phyloP scores from a whole-genome alignment of 2,113 vertebrate species.

The Malurus elegans region DNA sequence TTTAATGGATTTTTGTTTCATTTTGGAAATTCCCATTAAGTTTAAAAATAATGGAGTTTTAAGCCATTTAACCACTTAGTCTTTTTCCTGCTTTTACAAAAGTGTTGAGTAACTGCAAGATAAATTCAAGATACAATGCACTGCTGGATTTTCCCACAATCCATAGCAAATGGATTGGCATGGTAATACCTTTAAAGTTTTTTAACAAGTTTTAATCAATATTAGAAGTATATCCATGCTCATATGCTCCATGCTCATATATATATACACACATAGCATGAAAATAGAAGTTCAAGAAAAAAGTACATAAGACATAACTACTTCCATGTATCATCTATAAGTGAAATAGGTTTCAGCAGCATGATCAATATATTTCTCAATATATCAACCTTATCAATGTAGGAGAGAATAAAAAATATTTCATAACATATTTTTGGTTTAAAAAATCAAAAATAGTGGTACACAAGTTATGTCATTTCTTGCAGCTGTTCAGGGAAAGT shows the following conservation, averaged over 20 bases:
- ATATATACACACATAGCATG: background rate
- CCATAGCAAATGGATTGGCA: background rate
- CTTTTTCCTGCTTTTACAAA: background rate
- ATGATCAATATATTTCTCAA: background rate
- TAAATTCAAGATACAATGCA: background rate
- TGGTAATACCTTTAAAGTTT: background rate
- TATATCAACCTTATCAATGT: background rate
- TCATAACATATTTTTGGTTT: background rate
- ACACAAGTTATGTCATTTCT: background rate
- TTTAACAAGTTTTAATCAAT: background rate
- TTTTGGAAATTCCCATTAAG: background rate
- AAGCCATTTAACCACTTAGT: background rate
- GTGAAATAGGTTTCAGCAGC: background rate
- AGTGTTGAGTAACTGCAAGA: background rate
- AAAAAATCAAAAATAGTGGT: background rate
- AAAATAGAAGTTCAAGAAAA: background rate
- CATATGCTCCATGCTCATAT: background rate
- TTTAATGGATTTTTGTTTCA: background rate
- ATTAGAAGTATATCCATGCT: background rate
- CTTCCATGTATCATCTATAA: background rate
- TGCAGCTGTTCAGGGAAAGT: background rate
- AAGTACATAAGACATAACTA: background rate
- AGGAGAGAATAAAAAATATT: background rate
- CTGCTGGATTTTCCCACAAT: background rate
- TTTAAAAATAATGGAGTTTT: background rate